Base-by-base conservation (phyloP, 2,888 invertebrate species). In the Drosophila eohydei region DNA sequence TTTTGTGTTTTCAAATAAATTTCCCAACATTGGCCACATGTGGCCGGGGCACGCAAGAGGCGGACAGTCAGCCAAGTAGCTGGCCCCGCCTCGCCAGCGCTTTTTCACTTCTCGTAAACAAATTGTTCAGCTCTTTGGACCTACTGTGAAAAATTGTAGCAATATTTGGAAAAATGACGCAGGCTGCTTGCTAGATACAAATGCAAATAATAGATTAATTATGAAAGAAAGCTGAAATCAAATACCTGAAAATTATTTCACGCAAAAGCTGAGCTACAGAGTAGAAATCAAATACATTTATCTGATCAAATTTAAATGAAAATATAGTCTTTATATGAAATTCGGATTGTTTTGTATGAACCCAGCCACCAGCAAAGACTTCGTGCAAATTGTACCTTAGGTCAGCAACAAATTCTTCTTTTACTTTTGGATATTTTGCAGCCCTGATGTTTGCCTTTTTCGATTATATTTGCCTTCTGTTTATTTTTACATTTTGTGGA, bases 11-110 rank as follows among this genome's bases (percentile, higher is more conserved):
- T 32, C 21, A 56, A 56, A 66, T 71, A 64, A 65, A 55, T 80
- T 78, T 80, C 21, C 58, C 57, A 21, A 32, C 40, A 43, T 34
- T 54, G 55, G 40, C 88, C 89, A 74, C 83, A 83, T 83, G 89
- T 78, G 85, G 85, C 58, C 63, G 40, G 36, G 11, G 28, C 41
- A 57, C 40, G 51, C 62, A 67, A 57, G 67, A 46, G 66, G 58
- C 78, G 55, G 70, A 68, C 66, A 59, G 46, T 40, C 64, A 57
- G 56, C 79, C 44, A 50, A 28, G 50, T 52, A 62, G 59, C 62
- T 62, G 41, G 50, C 58, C 44, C 67, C 57, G 71, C 73, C 66
- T 76, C 52, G 71, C 67, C 66, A 80, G 73, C 65, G 38, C 55
- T 48, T 74, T 67, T 77, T 62, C 50, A 32, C 12, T 68, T 48